Base-by-base conservation (phyloP, 2,797 vertebrate genomes). In the Notoglanidium macrostoma region DNA sequence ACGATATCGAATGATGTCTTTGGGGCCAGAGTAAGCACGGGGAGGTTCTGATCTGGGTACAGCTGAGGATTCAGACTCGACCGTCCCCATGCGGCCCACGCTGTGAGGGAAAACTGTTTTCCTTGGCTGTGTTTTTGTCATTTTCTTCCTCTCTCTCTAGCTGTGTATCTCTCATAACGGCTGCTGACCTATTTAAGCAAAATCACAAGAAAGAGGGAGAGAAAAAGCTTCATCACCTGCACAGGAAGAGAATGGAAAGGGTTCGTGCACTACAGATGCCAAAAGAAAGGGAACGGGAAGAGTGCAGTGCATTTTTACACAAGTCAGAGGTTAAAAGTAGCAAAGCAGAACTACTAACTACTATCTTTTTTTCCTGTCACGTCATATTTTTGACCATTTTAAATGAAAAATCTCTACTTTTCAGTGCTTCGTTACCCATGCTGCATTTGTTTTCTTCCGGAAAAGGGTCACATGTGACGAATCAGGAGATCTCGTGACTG, bases 101-200 rank as follows among this genome's bases (percentile, higher is more conserved):
- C 92, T 91, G 91, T 89, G 92, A 92, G 93, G 91, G 91, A 93
- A 73, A 94, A 94, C 91, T 93, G 92, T 95, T 95, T 93, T 92
- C 92, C 93, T 94, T 95, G 91, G 92, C 91, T 92, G 89, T 92
- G 93, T 94, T 86, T 90, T 92, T 74, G 74, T 90, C 76, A 59
- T 85, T 76, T 19, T 86, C 84, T 63, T 89, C 76, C 63, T 44
- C 49, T 91, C 49, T 81, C 44, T 82, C 79, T 87, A 1, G 15
- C 85, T 61, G 55, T 84, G 59, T 89, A 76, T 90, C 89, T 92
- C 89, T 90, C 89, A 83, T 89, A 93, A 95, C 95, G 96, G 95
- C 94, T 95, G 95, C 93, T 95, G 94, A 95, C 95, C 95, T 92
- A 96, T 95, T 96, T 95, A 93, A 93, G 86, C 17, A 90, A 92